Percentiles rank a stretch among this genome's conserved stretches.
Evolutionary conservation across 92 coral and sea anemone genomes (phyloP).

Genomic region (Bergia sp.): DNA sequence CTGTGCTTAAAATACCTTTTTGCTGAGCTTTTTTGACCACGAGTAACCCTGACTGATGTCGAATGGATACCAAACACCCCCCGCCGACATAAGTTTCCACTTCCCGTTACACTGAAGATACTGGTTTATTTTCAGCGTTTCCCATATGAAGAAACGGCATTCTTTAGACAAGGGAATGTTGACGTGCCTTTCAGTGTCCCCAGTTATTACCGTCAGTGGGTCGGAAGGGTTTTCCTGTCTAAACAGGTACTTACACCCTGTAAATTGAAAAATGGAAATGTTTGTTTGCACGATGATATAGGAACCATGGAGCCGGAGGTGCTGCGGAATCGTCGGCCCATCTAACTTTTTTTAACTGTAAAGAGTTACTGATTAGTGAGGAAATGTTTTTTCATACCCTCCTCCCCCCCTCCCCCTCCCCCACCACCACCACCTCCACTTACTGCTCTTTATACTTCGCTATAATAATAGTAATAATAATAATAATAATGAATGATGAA

Average conservation of each 20-base stretch:
- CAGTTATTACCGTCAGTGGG: constrained; percentile 8
- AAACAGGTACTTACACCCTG: constrained; percentile 26
- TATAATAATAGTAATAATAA: too few species aligned
- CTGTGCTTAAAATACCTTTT: neutral
- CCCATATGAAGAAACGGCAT: constrained; percentile 32
- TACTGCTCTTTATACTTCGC: too few species aligned
- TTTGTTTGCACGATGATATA: neutral
- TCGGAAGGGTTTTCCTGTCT: neutral
- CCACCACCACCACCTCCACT: too few species aligned
- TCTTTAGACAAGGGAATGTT: neutral
- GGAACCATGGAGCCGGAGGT: too few species aligned
- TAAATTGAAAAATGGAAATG: neutral
- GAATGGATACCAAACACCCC: constrained; percentile 32
- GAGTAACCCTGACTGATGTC: neutral
- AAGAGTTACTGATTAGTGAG: too few species aligned
- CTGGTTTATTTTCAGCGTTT: neutral
- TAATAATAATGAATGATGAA: too few species aligned
- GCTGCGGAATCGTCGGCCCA: too few species aligned
- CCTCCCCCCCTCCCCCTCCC: too few species aligned
- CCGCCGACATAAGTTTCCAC: constrained; percentile 12
- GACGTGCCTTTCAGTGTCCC: neutral
- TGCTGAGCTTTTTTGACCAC: constrained; percentile 29
- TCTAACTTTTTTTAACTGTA: too few species aligned
- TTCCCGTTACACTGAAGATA: constrained; percentile 26
- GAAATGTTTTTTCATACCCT: too few species aligned